Evolutionary conservation across 2,113 vertebrate species (phyloP).

Genomic region (Mugil cephalus): DNA sequence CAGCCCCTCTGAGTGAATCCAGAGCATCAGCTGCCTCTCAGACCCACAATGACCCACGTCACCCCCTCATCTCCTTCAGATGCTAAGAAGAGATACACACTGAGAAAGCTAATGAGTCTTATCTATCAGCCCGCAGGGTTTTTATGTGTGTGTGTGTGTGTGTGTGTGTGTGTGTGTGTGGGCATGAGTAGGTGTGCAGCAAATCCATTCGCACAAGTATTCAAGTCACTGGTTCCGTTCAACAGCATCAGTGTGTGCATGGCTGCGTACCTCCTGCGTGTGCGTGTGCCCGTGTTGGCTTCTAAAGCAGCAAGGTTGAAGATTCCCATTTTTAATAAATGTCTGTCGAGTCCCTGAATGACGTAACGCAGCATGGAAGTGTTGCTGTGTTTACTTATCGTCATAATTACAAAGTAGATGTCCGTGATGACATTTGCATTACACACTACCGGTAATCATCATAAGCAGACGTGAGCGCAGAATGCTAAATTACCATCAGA

Average conservation of each 20-base stretch:
- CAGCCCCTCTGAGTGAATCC: slow-evolving; percentile 19
- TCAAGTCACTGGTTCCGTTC: slow-evolving; percentile 29
- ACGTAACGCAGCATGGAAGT: too few relatives aligned
- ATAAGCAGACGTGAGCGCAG: too few relatives aligned
- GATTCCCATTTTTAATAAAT: too few relatives aligned
- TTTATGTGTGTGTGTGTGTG: slow-evolving; percentile 4
- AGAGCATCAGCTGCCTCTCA: slow-evolving; percentile 55
- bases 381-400: too few relatives aligned
- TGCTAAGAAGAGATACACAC: slow-evolving; percentile 19
- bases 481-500: too few relatives aligned
- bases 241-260: slow-evolving; percentile 2
- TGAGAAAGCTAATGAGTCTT: slow-evolving; percentile 60
- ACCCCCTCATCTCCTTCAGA: slow-evolving; percentile 23
- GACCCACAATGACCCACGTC: not conserved
- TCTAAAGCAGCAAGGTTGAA: too few relatives aligned
- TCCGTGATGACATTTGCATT: too few relatives aligned
- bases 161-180: not conserved
- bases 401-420: too few relatives aligned
- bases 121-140: slow-evolving; percentile 14
- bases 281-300: not conserved
- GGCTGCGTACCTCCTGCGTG: not conserved
- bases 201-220: slow-evolving; percentile 12
- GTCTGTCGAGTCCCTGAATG: too few relatives aligned
- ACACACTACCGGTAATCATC: too few relatives aligned
- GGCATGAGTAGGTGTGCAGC: not conserved